phyloP scores from a whole-genome alignment of 2,888 invertebrate genomes.

The Zygothrica quintamaculata region DNA sequence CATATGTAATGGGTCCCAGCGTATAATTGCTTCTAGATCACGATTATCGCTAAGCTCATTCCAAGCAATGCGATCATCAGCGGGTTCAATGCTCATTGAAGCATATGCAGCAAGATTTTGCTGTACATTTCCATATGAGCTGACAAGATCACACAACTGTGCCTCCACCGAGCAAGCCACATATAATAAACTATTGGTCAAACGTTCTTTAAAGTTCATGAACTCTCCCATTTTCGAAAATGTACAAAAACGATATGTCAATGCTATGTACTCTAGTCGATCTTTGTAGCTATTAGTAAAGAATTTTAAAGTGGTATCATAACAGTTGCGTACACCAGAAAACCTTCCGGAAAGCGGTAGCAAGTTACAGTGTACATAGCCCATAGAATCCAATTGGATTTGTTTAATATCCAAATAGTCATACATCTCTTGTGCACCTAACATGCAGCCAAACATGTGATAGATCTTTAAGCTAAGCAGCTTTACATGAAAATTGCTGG shows the following conservation, averaged over 20 bases:
- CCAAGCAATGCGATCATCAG: constrained; percentile 87
- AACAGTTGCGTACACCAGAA: constrained; percentile 88
- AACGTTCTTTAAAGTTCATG: constrained; percentile 91
- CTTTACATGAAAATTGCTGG: constrained; percentile 95
- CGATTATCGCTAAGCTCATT: constrained; percentile 89
- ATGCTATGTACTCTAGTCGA: constrained; percentile 95
- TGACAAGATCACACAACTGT: constrained; percentile 88
- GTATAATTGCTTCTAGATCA: constrained; percentile 89
- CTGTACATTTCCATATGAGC: constrained; percentile 82
- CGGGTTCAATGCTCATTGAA: constrained; percentile 87
- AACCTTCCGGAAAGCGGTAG: constrained; percentile 90
- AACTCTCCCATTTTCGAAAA: constrained; percentile 96
- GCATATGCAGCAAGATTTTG: constrained; percentile 86
- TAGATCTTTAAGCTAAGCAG: constrained; percentile 93
- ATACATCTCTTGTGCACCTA: constrained; percentile 90
- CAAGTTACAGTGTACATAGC: constrained; percentile 92
- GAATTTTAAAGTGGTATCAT: constrained; percentile 92
- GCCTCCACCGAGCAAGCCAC: constrained; percentile 88
- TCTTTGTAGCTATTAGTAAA: constrained; percentile 95
- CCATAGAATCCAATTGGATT: constrained; percentile 95
- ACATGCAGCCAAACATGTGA: constrained; percentile 89
- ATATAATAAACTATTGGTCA: constrained; percentile 93
- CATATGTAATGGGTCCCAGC: constrained; percentile 88
- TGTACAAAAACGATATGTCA: constrained; percentile 97
- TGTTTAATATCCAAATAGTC: constrained; percentile 95